These are phyloP conservation scores for Aplodontia rufa DNA, from an alignment of 2,113 vertebrate species.

Conservation along the genomic window DNA sequence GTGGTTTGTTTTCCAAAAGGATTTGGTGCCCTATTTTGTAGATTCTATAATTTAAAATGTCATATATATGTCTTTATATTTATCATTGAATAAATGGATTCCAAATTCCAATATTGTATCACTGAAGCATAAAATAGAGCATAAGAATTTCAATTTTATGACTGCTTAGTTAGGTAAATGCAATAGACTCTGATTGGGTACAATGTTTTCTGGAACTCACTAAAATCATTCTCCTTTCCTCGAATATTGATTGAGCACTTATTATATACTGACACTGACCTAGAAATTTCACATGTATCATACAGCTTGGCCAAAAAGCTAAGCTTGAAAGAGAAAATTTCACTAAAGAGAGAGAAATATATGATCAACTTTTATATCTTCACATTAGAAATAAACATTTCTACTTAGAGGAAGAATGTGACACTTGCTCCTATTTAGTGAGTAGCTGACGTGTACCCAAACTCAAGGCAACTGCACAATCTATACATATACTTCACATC, in stretches of 20 bases:
- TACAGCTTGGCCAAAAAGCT: neutral
- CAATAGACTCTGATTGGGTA: neutral
- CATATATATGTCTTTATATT: neutral
- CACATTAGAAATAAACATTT: neutral
- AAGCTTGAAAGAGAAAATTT: neutral
- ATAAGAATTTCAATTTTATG: neutral
- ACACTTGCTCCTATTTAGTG: neutral
- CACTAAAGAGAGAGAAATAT: neutral
- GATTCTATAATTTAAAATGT: neutral
- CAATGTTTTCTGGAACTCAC: neutral
- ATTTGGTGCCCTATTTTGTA: neutral
- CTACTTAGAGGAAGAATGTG: conserved; percentile 4
- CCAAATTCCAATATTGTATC: neutral
- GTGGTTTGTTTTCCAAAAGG: neutral
- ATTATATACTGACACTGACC: neutral
- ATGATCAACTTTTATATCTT: neutral
- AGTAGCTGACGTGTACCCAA: neutral
- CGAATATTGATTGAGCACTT: neutral
- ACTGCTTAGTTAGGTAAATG: neutral
- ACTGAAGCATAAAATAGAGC: neutral
- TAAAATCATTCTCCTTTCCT: neutral
- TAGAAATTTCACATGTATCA: neutral
- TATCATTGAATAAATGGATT: neutral
- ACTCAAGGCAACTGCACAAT: conserved; percentile 11
- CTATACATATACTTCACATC: neutral